A percentile compares a stretch with the other conserved stretches of the same genome.
These are phyloP conservation scores for Candidula unifasciata DNA, from an alignment of 2,888 invertebrate genomes.

Conservation along the genomic window DNA sequence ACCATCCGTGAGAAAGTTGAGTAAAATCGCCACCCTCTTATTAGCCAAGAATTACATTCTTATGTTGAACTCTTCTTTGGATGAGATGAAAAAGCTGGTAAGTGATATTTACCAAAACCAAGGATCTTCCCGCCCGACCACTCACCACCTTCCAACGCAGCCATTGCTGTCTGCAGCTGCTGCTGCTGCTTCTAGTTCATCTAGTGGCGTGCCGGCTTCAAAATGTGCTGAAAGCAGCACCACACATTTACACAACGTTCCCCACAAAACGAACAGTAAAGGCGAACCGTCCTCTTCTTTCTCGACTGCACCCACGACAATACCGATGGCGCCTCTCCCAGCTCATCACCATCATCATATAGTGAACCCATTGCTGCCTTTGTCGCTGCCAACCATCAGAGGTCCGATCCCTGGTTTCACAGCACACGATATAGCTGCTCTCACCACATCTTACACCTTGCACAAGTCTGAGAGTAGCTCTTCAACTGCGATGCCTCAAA, in stretches of 20 bases:
- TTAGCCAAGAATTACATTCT: conserved; percentile 77
- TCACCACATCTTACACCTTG: not conserved
- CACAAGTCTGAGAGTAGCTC: not conserved
- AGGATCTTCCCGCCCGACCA: not conserved
- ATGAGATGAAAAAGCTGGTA: conserved; percentile 77
- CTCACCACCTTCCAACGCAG: not conserved
- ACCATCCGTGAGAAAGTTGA: conserved; percentile 76
- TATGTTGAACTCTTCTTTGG: conserved; percentile 75
- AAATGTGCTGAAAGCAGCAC: not conserved
- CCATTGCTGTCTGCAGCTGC: not conserved
- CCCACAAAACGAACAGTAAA: conserved; percentile 1
- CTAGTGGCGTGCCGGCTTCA: not conserved
- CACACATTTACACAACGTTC: not conserved
- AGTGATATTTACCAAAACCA: conserved; percentile 69
- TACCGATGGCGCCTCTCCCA: not conserved
- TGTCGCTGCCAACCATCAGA: conserved; percentile 12
- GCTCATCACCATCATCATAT: no score
- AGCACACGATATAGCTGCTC: conserved; percentile 1
- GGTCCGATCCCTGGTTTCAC: conserved; percentile 8
- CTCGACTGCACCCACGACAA: not conserved
- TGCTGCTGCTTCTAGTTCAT: not conserved
- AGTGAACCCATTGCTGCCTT: not conserved
- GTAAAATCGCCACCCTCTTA: conserved; percentile 76
- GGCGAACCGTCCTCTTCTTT: not conserved
- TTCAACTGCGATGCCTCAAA: not conserved